Conservation (phyloP, 2,113 vertebrate species). For the Muscicapa adusta region DNA sequence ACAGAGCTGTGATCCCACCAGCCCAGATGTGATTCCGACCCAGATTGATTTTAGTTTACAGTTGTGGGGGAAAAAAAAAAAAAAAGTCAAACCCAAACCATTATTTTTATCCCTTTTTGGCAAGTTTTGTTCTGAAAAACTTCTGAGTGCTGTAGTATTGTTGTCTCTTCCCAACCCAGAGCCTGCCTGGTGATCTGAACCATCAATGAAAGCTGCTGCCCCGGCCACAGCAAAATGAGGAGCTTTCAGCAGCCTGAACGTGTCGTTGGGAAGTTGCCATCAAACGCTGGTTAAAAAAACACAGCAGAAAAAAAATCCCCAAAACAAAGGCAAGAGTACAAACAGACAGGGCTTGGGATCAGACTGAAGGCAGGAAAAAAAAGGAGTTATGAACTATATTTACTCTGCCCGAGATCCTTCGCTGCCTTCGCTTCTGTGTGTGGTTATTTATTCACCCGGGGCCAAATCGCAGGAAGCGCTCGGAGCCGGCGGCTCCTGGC, state of each 20-base stretch:
- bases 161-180: conserved; percentile 15
- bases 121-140: background rate
- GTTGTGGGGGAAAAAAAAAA: background rate
- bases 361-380: background rate
- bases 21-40: background rate
- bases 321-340: conserved; percentile 37
- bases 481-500: background rate
- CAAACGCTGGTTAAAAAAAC: background rate
- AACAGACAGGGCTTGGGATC: conserved; percentile 5
- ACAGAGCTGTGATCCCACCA: background rate
- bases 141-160: background rate
- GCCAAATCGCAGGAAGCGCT: background rate
- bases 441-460: background rate
- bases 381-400: conserved; percentile 24
- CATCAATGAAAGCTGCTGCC: conserved; percentile 37
- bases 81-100: background rate
- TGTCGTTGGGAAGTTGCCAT: conserved; percentile 34
- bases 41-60: background rate
- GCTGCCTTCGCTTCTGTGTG: background rate
- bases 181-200: background rate
- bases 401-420: background rate
- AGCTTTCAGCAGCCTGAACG: conserved; percentile 6
- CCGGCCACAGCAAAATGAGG: conserved; percentile 11
- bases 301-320: background rate
- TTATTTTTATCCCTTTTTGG: background rate